Base-by-base conservation (phyloP, 2,888 invertebrate species). In the Nephrotoma flavescens region DNA sequence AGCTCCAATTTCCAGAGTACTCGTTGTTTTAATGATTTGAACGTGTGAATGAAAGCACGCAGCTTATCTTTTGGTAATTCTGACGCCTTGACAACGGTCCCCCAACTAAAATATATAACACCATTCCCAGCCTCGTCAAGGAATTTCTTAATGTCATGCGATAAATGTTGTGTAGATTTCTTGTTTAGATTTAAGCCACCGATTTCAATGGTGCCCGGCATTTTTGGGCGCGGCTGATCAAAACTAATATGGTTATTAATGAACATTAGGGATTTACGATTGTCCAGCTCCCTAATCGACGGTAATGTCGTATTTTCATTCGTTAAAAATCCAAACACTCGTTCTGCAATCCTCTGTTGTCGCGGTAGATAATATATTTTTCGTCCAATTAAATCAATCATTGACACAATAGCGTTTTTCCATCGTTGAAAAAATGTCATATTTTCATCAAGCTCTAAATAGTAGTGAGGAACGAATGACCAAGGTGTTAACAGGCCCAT, bases 1-100 rank as follows among this genome's bases (percentile, higher is more conserved):
- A 91, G 91, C 88, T 93, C 93, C 89, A 92, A 93, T 88, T 93
- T 93, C 93, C 93, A 93, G 2, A 93, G 88, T n/a, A 93, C 92
- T 85, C 91, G 91, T 88, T 93, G 92, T 87, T 92, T 92, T 0
- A 93, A 88, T 87, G 90, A 89, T 6, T 91, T 89, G 87, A 93
- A 93, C 1, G 92, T 92, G 6, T 91, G 19, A 6, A 87, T 47
- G 47, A 89, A 87, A 19, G 90, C 88, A 3, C 89, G 88, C 0
- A 91, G 89, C 87, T 91, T 91, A 41, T 92, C 90, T 4, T 90
- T 88, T 4, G 92, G 92, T 90, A 93, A 90, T 86, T 92, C 90
- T 1, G 90, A 90, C 86, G 92, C 91, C 87, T 92, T 91, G 88
- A 92, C 89, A 47, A 91, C 91, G 0, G 93, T 92, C 0, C 93